These are phyloP conservation scores for Carposina sasakii DNA, from an alignment of 1,140 invertebrate genomes.

Conservation along the genomic window DNA sequence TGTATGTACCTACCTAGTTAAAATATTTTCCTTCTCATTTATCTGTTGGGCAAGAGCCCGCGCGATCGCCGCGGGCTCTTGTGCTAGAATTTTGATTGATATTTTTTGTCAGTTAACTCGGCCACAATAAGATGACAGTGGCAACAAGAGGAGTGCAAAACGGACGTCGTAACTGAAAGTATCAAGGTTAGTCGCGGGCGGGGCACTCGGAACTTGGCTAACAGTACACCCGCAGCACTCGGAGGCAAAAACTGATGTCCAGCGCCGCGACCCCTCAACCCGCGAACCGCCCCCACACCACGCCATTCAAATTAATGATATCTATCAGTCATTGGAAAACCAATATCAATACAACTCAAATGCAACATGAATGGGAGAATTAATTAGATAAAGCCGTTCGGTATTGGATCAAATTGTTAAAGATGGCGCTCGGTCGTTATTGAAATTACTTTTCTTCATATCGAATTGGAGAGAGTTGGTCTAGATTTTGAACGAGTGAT, in stretches of 20 bases:
- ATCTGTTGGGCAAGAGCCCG: constrained; percentile 41
- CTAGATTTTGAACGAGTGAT: too few relatives aligned
- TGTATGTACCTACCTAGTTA: constrained; percentile 7
- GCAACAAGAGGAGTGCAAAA: constrained; percentile 69
- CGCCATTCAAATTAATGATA: constrained; percentile 63
- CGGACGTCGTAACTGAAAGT: constrained; percentile 67
- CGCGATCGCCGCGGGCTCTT: constrained; percentile 56
- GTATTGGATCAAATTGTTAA: too few relatives aligned
- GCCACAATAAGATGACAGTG: constrained; percentile 66
- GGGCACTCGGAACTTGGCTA: constrained; percentile 60
- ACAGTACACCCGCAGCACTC: constrained; percentile 50
- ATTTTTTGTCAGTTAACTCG: constrained; percentile 68
- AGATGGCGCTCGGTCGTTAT: too few relatives aligned
- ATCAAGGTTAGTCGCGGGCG: constrained; percentile 65
- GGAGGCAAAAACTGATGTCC: constrained; percentile 52
- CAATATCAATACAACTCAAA: too few relatives aligned
- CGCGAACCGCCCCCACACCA: constrained; percentile 47
- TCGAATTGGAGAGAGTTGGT: too few relatives aligned
- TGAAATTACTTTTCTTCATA: too few relatives aligned
- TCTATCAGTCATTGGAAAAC: constrained; percentile 49
- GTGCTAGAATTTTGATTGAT: constrained; percentile 72
- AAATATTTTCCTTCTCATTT: constrained; percentile 38
- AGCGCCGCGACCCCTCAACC: constrained; percentile 36
- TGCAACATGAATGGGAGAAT: too few relatives aligned
- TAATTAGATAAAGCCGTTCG: too few relatives aligned